A percentile compares a stretch with the other conserved stretches of the same genome.
Conservation (phyloP, 2,797 vertebrate species). For the Peromyscus eremicus region DNA sequence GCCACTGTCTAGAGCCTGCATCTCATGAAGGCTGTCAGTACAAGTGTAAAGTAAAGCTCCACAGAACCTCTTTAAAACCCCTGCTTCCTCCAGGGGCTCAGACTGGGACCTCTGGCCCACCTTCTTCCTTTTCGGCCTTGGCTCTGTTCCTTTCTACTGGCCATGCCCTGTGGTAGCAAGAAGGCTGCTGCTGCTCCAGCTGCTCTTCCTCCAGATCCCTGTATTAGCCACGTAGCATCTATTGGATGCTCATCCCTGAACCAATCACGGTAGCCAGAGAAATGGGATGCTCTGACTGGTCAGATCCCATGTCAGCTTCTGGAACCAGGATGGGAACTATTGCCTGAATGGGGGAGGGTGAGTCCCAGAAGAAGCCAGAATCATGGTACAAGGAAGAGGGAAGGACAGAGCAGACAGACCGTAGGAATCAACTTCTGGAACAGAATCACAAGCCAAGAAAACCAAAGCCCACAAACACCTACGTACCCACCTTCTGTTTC, state of each 20-base stretch:
- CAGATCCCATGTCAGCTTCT: not conserved
- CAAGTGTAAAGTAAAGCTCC: not conserved
- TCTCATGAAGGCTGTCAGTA: not conserved
- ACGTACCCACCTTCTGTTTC: not conserved
- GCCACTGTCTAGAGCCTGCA: not conserved
- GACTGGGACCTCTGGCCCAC: not conserved
- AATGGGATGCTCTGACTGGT: not conserved
- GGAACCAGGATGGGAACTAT: not conserved
- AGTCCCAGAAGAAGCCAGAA: not conserved
- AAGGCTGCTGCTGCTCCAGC: not conserved
- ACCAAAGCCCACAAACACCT: not conserved
- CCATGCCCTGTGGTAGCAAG: not conserved
- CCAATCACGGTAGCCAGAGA: not conserved
- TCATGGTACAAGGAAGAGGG: not conserved
- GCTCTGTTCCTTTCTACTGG: not conserved
- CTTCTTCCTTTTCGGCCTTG: too few relatives aligned
- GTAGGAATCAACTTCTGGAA: rapidly evolving
- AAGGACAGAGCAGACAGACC: not conserved
- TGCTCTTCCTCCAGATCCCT: not conserved
- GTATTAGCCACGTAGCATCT: not conserved
- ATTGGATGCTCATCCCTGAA: not conserved
- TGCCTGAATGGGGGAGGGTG: rapidly evolving
- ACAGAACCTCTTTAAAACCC: not conserved
- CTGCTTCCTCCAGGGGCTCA: not conserved
- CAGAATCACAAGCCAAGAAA: not conserved